Evolutionary conservation across 2,797 vertebrate genomes (phyloP).

Genomic region (Ciconia nigra): DNA sequence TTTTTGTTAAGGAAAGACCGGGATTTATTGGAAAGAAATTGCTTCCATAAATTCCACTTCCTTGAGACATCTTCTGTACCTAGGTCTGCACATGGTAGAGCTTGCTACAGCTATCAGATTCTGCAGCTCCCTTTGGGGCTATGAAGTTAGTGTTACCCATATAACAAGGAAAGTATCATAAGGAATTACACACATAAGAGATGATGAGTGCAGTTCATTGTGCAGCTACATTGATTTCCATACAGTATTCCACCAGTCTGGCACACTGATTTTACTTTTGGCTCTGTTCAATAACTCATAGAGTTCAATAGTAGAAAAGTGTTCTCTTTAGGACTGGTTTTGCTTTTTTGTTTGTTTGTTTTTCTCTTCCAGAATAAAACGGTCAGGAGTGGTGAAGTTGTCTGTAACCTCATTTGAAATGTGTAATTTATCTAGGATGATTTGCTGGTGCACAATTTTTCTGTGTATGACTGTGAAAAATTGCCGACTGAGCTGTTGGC

Average conservation of each 20-base stretch:
- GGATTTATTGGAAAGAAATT: background rate
- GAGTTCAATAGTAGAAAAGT: background rate
- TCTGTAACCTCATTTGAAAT: slow-evolving; percentile 40
- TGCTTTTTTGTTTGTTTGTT: background rate
- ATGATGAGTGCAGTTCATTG: background rate
- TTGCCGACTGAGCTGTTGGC: slow-evolving; percentile 25
- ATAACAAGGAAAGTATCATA: background rate
- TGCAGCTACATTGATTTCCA: background rate
- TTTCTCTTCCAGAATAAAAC: background rate
- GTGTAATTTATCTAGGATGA: slow-evolving; percentile 39
- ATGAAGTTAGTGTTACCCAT: background rate
- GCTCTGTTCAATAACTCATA: background rate
- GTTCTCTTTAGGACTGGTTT: background rate
- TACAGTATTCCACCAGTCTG: background rate
- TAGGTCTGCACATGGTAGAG: background rate
- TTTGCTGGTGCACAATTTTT: slow-evolving; percentile 41
- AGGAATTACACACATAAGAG: background rate
- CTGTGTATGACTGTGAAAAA: slow-evolving; percentile 56
- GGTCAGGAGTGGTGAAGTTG: background rate
- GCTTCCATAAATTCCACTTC: background rate
- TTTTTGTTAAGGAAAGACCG: background rate
- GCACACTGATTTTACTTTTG: background rate
- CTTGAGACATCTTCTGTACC: background rate
- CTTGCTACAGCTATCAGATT: background rate
- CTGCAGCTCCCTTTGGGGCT: background rate